These are phyloP conservation scores for Valencia hispanica DNA, from an alignment of 2,797 vertebrate genomes.

Conservation along the genomic window DNA sequence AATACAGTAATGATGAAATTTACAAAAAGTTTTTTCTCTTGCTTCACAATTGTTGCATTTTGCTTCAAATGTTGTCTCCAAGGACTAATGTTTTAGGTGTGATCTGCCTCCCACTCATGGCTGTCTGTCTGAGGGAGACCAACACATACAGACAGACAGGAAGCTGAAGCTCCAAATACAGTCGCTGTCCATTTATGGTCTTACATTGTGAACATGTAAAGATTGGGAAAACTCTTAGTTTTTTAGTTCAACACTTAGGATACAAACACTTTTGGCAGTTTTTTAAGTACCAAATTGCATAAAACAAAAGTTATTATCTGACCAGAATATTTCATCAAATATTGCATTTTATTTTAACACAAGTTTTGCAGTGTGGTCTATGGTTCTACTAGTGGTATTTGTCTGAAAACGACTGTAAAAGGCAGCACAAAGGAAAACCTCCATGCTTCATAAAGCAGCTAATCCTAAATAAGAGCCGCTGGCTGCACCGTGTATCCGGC, in stretches of 20 bases:
- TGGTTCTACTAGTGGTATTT: not conserved
- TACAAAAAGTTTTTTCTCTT: not conserved
- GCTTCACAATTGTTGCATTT: not conserved
- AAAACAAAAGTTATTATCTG: not conserved
- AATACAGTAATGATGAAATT: not conserved
- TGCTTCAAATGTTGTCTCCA: not conserved
- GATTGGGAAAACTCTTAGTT: not conserved
- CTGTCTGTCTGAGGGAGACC: not conserved
- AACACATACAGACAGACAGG: not conserved
- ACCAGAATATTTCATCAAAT: not conserved
- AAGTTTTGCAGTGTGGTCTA: not conserved
- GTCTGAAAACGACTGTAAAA: not conserved
- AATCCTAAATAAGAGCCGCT: slow-evolving; percentile 41
- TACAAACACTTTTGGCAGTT: not conserved
- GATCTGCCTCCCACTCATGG: not conserved
- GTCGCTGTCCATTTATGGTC: not conserved
- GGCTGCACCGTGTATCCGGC: slow-evolving; percentile 40
- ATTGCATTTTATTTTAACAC: not conserved
- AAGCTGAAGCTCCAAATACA: not conserved
- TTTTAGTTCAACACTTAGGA: not conserved
- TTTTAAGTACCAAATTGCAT: not conserved
- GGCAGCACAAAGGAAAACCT: not conserved
- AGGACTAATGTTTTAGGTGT: not conserved
- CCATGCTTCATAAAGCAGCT: slow-evolving; percentile 14
- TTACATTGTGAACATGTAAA: not conserved